Evolutionary conservation across 1,140 invertebrate genomes (phyloP).

Genomic region (Lordiphosa clarofinis): DNA sequence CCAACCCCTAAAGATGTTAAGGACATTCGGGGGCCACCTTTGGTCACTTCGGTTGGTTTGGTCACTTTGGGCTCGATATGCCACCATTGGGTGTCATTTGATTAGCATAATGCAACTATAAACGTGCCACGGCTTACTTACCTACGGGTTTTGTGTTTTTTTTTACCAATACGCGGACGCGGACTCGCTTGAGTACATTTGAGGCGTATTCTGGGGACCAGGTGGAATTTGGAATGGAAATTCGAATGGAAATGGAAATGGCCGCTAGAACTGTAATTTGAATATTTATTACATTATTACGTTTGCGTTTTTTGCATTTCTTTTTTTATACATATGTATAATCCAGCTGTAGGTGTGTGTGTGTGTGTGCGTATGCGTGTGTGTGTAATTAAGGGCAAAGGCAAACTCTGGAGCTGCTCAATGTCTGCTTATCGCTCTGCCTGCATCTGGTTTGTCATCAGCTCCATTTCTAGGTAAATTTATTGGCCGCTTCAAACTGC

Average conservation of each 20-base stretch:
- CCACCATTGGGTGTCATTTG: conserved; percentile 76
- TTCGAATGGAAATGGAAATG: conserved; percentile 46
- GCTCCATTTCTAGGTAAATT: conserved; percentile 64
- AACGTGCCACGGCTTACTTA: conserved; percentile 65
- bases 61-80: conserved; percentile 41
- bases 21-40: conserved; percentile 14
- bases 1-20: conserved; percentile 37
- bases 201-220: conserved; percentile 59
- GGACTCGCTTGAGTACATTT: conserved; percentile 16
- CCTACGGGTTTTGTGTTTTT: neutral
- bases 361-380: conserved; percentile 13
- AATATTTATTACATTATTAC: conserved; percentile 75
- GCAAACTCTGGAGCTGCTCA: conserved; percentile 4
- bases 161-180: conserved; percentile 42
- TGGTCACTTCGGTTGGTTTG: conserved; percentile 14
- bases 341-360: conserved; percentile 6
- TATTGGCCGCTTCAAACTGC: conserved; percentile 38
- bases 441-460: conserved; percentile 33
- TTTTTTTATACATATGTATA: conserved; percentile 9
- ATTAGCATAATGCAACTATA: conserved; percentile 78
- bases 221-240: conserved; percentile 56
- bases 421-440: conserved; percentile 30
- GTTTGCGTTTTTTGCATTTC: conserved; percentile 6
- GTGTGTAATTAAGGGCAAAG: conserved; percentile 43
- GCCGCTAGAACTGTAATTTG: conserved; percentile 61